Conservation (phyloP, 2,888 invertebrate genomes). For the Lasioglossum lativentre region DNA sequence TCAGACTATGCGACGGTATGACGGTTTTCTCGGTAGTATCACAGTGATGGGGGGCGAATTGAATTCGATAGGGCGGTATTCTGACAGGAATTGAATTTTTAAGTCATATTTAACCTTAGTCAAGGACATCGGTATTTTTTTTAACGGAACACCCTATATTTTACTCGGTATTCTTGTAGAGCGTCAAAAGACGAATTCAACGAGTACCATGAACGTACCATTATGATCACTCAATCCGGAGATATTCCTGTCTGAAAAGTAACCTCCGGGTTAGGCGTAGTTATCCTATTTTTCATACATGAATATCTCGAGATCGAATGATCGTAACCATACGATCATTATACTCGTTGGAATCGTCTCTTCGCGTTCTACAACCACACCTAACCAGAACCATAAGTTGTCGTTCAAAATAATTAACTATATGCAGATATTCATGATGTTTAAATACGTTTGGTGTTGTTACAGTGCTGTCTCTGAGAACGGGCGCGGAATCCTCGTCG, state of each 20-base stretch:
- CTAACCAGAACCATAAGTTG: not conserved
- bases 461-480: constrained; percentile 72
- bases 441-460: constrained; percentile 22
- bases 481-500: constrained; percentile 47
- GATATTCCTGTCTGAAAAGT: not conserved
- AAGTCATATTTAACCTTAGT: too few relatives aligned
- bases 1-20: constrained; percentile 12
- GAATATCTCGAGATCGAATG: not conserved
- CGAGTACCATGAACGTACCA: not conserved
- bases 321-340: not conserved
- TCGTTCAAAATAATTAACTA: not conserved
- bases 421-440: not conserved
- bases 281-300: not conserved
- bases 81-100: too few relatives aligned
- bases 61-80: not conserved
- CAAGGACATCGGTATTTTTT: too few relatives aligned
- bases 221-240: not conserved
- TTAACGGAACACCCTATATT: not conserved
- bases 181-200: not conserved
- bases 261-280: not conserved
- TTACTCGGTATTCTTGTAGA: not conserved
- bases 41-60: not conserved
- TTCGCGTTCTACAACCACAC: not conserved
- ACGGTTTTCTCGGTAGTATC: not conserved
- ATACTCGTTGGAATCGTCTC: not conserved